phyloP scores from a whole-genome alignment of 30 jellyfish, hydroid and myxozoan species.

The Sanderia malayensis region DNA sequence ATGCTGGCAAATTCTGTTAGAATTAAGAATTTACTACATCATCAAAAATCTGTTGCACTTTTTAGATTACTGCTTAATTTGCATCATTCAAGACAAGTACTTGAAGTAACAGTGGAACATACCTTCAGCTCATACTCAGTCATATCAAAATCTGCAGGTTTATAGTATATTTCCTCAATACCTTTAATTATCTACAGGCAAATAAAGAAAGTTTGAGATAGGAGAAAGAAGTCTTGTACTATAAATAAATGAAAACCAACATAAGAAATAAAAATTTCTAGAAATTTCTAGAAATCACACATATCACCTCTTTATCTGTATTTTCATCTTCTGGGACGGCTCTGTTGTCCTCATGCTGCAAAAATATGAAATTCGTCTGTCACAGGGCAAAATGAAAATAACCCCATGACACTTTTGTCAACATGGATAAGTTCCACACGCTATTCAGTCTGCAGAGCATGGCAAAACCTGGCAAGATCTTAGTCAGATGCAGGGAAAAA shows the following conservation, averaged over 20 bases:
- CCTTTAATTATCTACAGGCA: constrained; percentile 75
- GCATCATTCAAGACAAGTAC: no score
- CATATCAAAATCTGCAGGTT: constrained; percentile 80
- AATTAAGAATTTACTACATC: no score
- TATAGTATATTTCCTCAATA: constrained; percentile 78
- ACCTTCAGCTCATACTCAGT: constrained; percentile 81
- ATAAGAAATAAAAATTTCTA: no score
- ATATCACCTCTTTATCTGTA: constrained; percentile 33
- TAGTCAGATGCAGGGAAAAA: neutral
- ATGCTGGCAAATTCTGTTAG: constrained; percentile 66
- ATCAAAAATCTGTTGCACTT: no score
- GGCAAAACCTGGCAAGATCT: neutral
- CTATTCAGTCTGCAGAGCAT: neutral
- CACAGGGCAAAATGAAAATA: neutral
- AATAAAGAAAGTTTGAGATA: no score
- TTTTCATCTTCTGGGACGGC: constrained; percentile 50
- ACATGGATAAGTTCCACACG: neutral
- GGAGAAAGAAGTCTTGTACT: no score
- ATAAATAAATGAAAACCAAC: no score
- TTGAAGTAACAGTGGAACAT: no score
- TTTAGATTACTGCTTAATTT: no score
- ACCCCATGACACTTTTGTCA: neutral
- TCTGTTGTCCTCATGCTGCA: constrained; percentile 54
- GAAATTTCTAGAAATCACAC: no score
- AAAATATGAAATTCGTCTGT: constrained; percentile 2